Conservation (phyloP, 2,113 vertebrate species). For the Petaurus breviceps region DNA sequence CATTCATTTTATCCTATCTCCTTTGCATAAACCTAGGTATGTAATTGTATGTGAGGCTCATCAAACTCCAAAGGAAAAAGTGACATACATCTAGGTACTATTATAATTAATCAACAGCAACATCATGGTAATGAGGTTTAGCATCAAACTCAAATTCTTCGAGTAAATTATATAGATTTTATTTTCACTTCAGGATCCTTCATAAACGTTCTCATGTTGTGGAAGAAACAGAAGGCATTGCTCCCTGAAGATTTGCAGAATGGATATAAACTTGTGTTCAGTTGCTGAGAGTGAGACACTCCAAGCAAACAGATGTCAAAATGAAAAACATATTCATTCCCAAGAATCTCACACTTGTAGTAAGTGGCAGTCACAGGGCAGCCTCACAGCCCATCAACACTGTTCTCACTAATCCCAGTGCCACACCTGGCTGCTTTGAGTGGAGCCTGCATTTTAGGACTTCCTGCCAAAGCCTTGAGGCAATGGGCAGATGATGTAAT, state of each 20-base stretch:
- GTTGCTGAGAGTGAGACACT: neutral
- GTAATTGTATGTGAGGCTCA: fast-evolving
- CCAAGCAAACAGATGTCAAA: neutral
- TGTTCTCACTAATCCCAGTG: neutral
- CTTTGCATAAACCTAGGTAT: neutral
- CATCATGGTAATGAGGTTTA: neutral
- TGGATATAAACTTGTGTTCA: neutral
- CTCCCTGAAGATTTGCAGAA: neutral
- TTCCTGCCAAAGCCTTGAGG: neutral
- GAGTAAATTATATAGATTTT: neutral
- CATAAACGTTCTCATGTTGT: neutral
- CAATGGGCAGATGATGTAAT: neutral
- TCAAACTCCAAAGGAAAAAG: neutral
- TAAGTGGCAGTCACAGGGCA: neutral
- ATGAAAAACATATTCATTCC: neutral
- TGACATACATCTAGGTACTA: fast-evolving
- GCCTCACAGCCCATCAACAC: neutral
- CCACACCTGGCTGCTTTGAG: neutral
- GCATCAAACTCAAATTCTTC: neutral
- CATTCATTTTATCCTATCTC: neutral
- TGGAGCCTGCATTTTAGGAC: neutral
- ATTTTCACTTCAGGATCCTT: neutral
- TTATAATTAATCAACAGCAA: neutral
- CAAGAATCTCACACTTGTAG: neutral
- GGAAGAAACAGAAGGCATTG: neutral